These are phyloP conservation scores for Orestias chungarensis DNA, from an alignment of 2,797 vertebrate genomes.

Conservation along the genomic window DNA sequence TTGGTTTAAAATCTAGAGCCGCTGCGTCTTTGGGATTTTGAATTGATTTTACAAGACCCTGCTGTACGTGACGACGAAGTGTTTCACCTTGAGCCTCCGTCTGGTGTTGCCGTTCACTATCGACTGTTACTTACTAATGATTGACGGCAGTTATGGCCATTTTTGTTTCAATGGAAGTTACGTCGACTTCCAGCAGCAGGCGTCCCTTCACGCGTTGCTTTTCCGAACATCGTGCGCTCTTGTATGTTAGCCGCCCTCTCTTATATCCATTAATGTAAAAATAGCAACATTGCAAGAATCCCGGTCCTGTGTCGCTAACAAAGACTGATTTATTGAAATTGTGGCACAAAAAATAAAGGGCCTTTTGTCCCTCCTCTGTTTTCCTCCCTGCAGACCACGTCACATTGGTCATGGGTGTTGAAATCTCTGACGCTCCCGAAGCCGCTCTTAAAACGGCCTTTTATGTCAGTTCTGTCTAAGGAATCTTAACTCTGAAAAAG, in stretches of 20 bases:
- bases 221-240: conserved; percentile 63
- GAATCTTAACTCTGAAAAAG: conserved; percentile 83
- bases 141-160: conserved; percentile 24
- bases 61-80: conserved; percentile 1
- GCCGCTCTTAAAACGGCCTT: conserved; percentile 87
- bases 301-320: conserved; percentile 92
- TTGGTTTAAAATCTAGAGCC: neutral
- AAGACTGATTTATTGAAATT: conserved; percentile 90
- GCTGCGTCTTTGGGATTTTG: neutral
- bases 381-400: conserved; percentile 77
- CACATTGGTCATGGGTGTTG: conserved; percentile 89
- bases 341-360: conserved; percentile 85
- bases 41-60: conserved; percentile 7
- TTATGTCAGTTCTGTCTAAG: conserved; percentile 84
- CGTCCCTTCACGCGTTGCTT: conserved; percentile 44
- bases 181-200: conserved; percentile 47
- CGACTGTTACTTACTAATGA: conserved; percentile 21
- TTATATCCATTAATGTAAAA: conserved; percentile 83
- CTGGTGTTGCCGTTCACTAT: neutral
- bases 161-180: conserved; percentile 50
- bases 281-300: conserved; percentile 94
- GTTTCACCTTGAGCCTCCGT: conserved; percentile 28
- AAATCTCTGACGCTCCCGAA: conserved; percentile 84
- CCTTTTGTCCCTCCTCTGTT: conserved; percentile 85
- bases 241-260: conserved; percentile 61